Percentiles rank a stretch among this genome's conserved stretches.
Evolutionary conservation across 1,140 invertebrate species (phyloP).

Genomic region (Bombus polaris): DNA sequence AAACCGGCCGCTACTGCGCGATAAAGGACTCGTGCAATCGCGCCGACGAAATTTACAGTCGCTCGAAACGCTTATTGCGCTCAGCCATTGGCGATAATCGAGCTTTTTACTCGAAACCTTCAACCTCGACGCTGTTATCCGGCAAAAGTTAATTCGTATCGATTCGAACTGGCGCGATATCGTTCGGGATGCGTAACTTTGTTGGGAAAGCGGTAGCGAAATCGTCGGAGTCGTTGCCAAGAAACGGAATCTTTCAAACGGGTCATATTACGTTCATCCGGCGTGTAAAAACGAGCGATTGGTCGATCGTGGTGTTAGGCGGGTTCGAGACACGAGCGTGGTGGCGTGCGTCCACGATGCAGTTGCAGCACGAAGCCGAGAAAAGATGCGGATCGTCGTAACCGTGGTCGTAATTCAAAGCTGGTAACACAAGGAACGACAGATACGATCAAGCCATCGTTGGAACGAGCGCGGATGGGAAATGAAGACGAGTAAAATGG

Average conservation of each 20-base stretch:
- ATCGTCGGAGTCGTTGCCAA: background rate
- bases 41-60: background rate
- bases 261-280: too few relatives aligned
- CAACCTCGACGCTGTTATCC: background rate
- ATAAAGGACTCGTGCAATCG: background rate
- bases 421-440: constrained; percentile 49
- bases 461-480: constrained; percentile 13
- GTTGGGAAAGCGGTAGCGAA: background rate
- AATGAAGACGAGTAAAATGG: constrained; percentile 36
- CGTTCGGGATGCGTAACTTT: rapidly evolving
- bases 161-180: background rate
- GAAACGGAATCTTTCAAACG: background rate
- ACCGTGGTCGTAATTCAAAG: constrained; percentile 61
- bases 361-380: background rate
- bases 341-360: background rate
- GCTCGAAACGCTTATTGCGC: background rate
- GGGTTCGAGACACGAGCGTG: too few relatives aligned
- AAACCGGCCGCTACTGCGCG: background rate
- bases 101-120: background rate
- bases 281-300: background rate
- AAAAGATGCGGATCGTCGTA: constrained; percentile 49
- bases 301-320: background rate
- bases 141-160: background rate
- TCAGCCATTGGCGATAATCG: background rate
- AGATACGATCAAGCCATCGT: constrained; percentile 55